A percentile compares a stretch with the other conserved stretches of the same genome.
Evolutionary conservation across 2,113 vertebrate genomes (phyloP).

Genomic region (Proteles cristata): DNA sequence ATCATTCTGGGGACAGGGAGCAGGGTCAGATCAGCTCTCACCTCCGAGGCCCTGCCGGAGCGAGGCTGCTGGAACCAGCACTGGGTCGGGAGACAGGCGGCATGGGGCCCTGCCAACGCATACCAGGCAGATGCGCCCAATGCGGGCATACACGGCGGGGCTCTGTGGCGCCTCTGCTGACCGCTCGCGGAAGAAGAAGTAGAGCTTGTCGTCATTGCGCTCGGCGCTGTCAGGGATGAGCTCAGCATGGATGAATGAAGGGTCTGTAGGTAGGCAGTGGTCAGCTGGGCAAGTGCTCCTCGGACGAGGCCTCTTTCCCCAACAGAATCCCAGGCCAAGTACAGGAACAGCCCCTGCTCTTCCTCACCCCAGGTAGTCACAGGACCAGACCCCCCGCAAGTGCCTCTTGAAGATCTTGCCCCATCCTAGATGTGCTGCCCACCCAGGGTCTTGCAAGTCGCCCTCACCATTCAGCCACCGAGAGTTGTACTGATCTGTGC

Average conservation of each 20-base stretch:
- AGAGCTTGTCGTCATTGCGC: constrained; percentile 98
- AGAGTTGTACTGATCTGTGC: constrained; percentile 99
- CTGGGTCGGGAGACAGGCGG: too few relatives aligned
- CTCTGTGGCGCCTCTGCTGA: constrained; percentile 94
- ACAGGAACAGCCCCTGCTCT: not conserved
- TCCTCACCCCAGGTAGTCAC: not conserved
- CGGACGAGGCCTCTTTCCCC: not conserved
- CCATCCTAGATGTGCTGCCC: not conserved
- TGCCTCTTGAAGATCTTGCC: rapidly evolving
- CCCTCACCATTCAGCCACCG: constrained; percentile 97
- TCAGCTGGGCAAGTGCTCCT: not conserved
- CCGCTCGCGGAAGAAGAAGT: constrained; percentile 99
- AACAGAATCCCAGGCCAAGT: not conserved
- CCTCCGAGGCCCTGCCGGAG: not conserved
- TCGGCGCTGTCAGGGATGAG: constrained; percentile 98
- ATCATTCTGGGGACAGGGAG: constrained; percentile 90
- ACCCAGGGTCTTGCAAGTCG: rapidly evolving
- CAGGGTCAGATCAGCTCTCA: not conserved
- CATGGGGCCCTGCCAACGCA: constrained; percentile 43
- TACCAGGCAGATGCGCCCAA: constrained; percentile 98
- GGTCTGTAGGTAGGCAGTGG: constrained; percentile 87
- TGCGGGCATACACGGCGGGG: constrained; percentile 95
- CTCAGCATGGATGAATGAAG: constrained; percentile 95
- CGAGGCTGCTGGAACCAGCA: not conserved
- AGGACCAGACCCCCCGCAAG: not conserved